phyloP scores from a whole-genome alignment of 2,113 vertebrate species.

The Phrynosoma blainvillii region DNA sequence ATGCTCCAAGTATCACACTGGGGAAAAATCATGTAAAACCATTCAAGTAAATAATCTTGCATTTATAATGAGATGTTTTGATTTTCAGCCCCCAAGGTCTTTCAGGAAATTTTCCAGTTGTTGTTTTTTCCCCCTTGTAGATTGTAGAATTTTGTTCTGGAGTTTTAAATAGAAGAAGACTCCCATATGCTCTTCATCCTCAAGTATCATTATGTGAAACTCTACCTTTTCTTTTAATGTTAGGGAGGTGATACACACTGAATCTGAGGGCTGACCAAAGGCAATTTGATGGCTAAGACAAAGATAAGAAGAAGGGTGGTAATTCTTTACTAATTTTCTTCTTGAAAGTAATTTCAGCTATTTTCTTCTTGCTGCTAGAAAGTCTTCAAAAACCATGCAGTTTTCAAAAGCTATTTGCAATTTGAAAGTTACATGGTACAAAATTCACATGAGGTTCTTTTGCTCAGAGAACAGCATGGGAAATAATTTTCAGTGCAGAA shows the following conservation, averaged over 20 bases:
- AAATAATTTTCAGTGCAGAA: too few species aligned
- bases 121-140: too few species aligned
- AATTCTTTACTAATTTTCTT: too few species aligned
- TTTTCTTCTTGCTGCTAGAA: too few species aligned
- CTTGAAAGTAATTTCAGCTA: too few species aligned
- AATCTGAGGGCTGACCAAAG: background rate
- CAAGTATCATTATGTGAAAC: background rate
- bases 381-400: too few species aligned
- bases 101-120: background rate
- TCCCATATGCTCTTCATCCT: conserved; percentile 9
- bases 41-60: conserved; percentile 8
- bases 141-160: conserved; percentile 28
- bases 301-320: too few species aligned
- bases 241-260: background rate
- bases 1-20: background rate
- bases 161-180: conserved; percentile 24
- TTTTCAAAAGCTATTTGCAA: too few species aligned
- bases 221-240: background rate
- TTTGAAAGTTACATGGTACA: too few species aligned
- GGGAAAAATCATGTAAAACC: conserved; percentile 16
- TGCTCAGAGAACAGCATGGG: too few species aligned
- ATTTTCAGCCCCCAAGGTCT: conserved; percentile 17
- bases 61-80: conserved; percentile 20
- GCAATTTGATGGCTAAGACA: too few species aligned
- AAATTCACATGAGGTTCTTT: too few species aligned